Conservation (phyloP, 2,113 vertebrate genomes). For the Alexandromys fortis region DNA sequence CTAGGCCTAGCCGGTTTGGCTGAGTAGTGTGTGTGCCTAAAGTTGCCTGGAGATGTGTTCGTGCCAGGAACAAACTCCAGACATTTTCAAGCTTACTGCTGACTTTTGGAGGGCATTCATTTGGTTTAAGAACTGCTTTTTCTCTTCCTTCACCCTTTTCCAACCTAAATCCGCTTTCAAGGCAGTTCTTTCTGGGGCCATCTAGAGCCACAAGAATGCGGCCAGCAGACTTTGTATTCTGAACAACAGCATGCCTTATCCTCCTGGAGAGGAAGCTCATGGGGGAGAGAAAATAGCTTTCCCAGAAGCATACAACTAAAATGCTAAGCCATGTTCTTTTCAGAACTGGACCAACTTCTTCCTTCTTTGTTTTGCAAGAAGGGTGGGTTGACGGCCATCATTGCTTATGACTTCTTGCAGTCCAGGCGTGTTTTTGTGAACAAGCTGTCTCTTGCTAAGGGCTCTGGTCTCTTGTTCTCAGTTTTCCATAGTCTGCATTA, state of each 20-base stretch:
- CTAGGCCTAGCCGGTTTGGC: not conserved
- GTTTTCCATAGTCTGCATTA: no score
- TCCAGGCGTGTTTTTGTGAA: not conserved
- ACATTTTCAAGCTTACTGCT: not conserved
- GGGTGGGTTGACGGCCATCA: not conserved
- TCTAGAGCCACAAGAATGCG: not conserved
- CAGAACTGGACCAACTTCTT: slow-evolving; percentile 42
- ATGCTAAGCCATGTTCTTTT: slow-evolving; percentile 12
- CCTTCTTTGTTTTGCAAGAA: slow-evolving; percentile 18
- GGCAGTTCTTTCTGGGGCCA: not conserved
- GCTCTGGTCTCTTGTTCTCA: not conserved
- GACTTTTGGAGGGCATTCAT: slow-evolving; percentile 1
- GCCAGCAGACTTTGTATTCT: slow-evolving; percentile 15
- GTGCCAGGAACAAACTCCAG: slow-evolving; percentile 16
- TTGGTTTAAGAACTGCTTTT: not conserved
- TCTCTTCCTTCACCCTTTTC: slow-evolving; percentile 23
- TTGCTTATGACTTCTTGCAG: not conserved
- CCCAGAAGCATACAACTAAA: slow-evolving; percentile 51
- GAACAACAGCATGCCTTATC: slow-evolving; percentile 46
- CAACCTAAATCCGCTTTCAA: slow-evolving; percentile 39
- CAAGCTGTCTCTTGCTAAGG: not conserved
- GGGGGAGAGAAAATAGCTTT: slow-evolving; percentile 53
- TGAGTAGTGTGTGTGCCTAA: not conserved
- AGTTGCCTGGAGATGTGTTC: not conserved
- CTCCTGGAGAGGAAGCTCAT: not conserved